These are phyloP conservation scores for Cetoscarus ocellatus DNA, from an alignment of 2,797 vertebrate species.

Conservation along the genomic window DNA sequence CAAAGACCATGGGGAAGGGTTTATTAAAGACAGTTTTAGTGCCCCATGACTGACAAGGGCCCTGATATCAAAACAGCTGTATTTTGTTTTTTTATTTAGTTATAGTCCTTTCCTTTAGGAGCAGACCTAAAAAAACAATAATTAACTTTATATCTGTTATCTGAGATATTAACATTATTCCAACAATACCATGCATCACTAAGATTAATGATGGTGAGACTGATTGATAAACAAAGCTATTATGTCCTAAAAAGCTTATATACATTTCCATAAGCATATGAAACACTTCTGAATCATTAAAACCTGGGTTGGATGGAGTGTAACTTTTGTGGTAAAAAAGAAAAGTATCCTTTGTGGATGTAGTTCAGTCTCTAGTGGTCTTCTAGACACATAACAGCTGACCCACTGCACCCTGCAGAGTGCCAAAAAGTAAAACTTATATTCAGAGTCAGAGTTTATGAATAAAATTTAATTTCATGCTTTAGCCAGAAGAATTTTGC, in stretches of 20 bases:
- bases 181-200: too few species aligned
- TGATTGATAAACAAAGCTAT: not conserved
- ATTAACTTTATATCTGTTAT: too few species aligned
- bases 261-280: not conserved
- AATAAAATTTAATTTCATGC: not conserved
- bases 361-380: constrained; percentile 84
- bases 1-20: too few species aligned
- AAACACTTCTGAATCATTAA: not conserved
- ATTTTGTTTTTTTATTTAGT: too few species aligned
- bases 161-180: too few species aligned
- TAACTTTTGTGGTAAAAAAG: constrained; percentile 15
- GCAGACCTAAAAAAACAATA: too few species aligned
- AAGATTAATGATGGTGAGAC: not conserved
- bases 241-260: rapidly evolving
- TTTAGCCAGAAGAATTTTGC: too few species aligned
- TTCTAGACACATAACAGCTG: constrained; percentile 65
- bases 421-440: too few species aligned
- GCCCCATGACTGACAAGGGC: too few species aligned
- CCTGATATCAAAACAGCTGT: too few species aligned
- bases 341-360: constrained; percentile 53
- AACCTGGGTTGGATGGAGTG: not conserved
- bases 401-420: constrained; percentile 9
- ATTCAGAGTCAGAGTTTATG: not conserved
- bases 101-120: too few species aligned
- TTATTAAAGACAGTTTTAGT: too few species aligned